Base-by-base conservation (phyloP, 2,888 invertebrate species). In the Harpagoxenus sublaevis region DNA sequence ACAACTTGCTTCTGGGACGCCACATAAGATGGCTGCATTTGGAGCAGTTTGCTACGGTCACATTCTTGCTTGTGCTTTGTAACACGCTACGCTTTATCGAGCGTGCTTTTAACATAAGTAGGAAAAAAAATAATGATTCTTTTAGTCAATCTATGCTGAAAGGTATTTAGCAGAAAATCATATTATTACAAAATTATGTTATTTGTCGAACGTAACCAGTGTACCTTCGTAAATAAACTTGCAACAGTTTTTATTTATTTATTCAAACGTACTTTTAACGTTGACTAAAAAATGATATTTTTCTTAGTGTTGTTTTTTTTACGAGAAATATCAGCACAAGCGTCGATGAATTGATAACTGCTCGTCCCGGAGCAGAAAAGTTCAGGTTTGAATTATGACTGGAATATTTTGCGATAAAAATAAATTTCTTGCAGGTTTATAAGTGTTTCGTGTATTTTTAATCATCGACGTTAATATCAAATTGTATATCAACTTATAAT, bases 11-110 rank as follows among this genome's bases (percentile, higher is more conserved):
- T 55, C 15, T 35, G 8, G 6, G 23, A 23, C 18, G 28, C 42
- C 35, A 15, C 48, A 51, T 48, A 70, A 51, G 6, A 70, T 70
- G 51, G 71, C 71, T 53, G 71, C 53, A 71, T 55, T 51, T 51
- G 9, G n/a, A 53, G 39, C 1, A 55, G 15, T 35, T 71, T 23
- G 15, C n/a, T 51, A 48, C 6, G 10, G 10, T 53, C 15, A 23
- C 35, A 23, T 1, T n/a, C n/a, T 51, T 18, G 12, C 18, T 42
- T 42, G 42, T 28, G 1, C 18, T 23, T 39, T n/a, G n/a, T 39
- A 9, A 45, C 15, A n/a, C 6, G 12, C 4, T 15, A 15, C 6
- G 5, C 51, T 31, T 31, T 18, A 12, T 48, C 9, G 12, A 42
- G 8, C 12, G 10, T 62, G 42, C 12, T 10, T 73, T 74, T 42